Conservation (phyloP, 2,888 invertebrate genomes). For the Scaptomyza parva region DNA sequence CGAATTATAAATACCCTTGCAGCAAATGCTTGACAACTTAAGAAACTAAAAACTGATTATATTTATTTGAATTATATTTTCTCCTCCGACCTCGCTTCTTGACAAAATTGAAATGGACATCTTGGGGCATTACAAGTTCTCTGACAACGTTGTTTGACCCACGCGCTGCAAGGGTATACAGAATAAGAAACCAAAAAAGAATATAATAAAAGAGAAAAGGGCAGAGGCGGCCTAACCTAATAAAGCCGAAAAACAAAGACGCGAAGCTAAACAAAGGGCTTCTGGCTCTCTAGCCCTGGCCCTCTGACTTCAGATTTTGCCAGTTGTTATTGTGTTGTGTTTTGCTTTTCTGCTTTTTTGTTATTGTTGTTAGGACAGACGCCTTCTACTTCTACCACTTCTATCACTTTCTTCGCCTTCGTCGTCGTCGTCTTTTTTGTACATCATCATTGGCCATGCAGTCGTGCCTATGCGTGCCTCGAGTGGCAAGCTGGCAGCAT, state of each 20-base stretch:
- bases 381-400: neutral
- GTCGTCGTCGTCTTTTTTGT: neutral
- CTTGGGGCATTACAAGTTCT: slow-evolving; percentile 6
- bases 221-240: slow-evolving; percentile 68
- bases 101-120: slow-evolving; percentile 12
- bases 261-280: slow-evolving; percentile 64
- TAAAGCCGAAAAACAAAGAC: slow-evolving; percentile 77
- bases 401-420: slow-evolving; percentile 1
- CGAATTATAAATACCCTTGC: slow-evolving; percentile 33
- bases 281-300: neutral
- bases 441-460: slow-evolving; percentile 8
- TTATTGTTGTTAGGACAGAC: slow-evolving; percentile 27
- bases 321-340: slow-evolving; percentile 46
- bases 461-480: slow-evolving; percentile 62
- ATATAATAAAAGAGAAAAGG: slow-evolving; percentile 6
- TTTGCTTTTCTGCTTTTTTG: slow-evolving; percentile 15
- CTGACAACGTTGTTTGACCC: slow-evolving; percentile 27
- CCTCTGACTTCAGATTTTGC: slow-evolving; percentile 40
- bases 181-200: slow-evolving; percentile 1
- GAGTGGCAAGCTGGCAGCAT: slow-evolving; percentile 77
- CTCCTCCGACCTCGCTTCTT: neutral
- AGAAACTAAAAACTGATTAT: no score
- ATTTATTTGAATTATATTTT: no score
- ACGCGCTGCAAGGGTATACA: slow-evolving; percentile 28
- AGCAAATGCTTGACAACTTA: neutral